Evolutionary conservation across 2,888 invertebrate species (phyloP), one percentile per base, ranked within the genome.

Genomic region (Coleophora flavipennella): DNA sequence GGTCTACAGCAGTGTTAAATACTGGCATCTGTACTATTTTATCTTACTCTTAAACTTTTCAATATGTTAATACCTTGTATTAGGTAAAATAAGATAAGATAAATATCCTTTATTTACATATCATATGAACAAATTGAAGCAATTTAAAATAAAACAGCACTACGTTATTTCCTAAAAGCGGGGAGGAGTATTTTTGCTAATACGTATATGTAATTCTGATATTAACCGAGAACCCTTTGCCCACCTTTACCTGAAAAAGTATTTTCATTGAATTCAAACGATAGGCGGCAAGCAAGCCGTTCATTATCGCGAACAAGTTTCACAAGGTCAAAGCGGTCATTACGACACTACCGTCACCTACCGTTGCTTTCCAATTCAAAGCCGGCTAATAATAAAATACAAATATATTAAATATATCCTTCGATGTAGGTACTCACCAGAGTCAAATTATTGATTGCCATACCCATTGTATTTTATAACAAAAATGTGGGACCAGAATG

Each of bases 261-360:
- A 62, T 61, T 66, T 59, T 58, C 56, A 57, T 62, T 59, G 57
- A 57, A 62, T 50, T 53, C 51, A 57, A 61, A 60, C 57, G 55
- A 57, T 50, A 55, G 54, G 53, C 51, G 55, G 55, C 55, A 57
- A 58, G 62, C 61, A 62, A 68, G 64, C 62, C 67, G 64, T 73
- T 67, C 63, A 73, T 69, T 78, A 83, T 76, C 73, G 76, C 73
- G 66, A 71, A 73, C 76, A 64, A 78, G 83, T 83, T 80, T 65
- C 76, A 81, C 84, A 84, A 84, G 83, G 84, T 83, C 83, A 81
- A 83, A 81, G 72, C 81, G 84, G 84, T 83, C 83, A 84, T 80
- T 81, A 77, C 76, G 72, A 80, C 77, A 73, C 68, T 67, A 67
- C 53, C 71, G n/a, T n/a, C n/a, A n/a, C n/a, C 68, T 67, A 67